phyloP scores from a whole-genome alignment of 64 coral and sea anemone genomes.

The Montipora efflorescens region DNA sequence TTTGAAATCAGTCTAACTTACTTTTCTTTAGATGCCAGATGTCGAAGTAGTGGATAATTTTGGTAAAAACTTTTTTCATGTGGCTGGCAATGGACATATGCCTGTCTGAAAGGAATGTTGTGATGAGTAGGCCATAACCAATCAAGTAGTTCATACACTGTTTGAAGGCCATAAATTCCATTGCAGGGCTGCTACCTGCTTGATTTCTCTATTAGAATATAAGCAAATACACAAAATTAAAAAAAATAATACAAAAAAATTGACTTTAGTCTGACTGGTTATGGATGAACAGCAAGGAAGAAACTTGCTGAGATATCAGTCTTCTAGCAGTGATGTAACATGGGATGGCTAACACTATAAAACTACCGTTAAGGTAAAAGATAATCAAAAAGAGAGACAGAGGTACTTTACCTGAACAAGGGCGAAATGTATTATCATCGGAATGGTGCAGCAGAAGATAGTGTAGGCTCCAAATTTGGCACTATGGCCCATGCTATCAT shows the following conservation, averaged over 20 bases:
- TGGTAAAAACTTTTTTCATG: constrained; percentile 9
- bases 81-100: constrained; percentile 32
- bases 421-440: neutral
- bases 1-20: constrained; percentile 5
- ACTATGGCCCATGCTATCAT: too few relatives aligned
- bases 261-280: neutral
- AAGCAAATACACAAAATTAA: constrained; percentile 1
- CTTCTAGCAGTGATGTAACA: neutral
- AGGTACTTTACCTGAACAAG: constrained; percentile 6
- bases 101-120: constrained; percentile 37
- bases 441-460: constrained; percentile 18
- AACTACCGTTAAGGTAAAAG: constrained; percentile 1
- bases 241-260: neutral
- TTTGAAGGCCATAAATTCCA: constrained; percentile 42
- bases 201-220: constrained; percentile 48
- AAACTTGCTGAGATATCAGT: neutral
- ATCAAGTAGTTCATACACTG: constrained; percentile 34
- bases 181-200: constrained; percentile 26
- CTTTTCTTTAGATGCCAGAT: constrained; percentile 58
- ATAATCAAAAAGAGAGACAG: neutral
- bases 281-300: neutral
- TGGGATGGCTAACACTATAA: neutral
- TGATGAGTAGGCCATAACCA: constrained; percentile 47
- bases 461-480: constrained; percentile 6
- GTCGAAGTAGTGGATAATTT: constrained; percentile 43